phyloP scores from a whole-genome alignment of 2,797 vertebrate species.

The Siniperca obscura region DNA sequence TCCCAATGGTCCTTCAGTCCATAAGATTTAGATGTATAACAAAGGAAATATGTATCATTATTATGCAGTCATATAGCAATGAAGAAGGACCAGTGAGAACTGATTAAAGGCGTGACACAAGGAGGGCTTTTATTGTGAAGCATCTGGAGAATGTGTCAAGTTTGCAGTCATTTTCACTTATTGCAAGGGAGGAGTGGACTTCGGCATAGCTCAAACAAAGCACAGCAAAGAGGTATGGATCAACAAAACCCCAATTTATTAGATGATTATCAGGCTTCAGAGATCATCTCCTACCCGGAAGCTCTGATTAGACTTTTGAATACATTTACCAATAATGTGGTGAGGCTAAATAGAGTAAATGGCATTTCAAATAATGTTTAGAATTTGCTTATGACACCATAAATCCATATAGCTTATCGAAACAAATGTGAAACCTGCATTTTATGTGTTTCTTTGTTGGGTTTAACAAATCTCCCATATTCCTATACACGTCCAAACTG shows the following conservation, averaged over 20 bases:
- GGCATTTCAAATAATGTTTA: conserved; percentile 10
- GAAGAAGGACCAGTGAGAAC: not conserved
- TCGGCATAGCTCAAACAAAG: not conserved
- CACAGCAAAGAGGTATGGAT: not conserved
- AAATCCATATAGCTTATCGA: conserved; percentile 2
- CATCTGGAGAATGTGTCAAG: not conserved
- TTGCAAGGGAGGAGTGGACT: not conserved
- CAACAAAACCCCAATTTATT: no score
- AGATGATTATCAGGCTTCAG: not conserved
- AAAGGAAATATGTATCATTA: not conserved
- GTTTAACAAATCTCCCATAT: conserved; percentile 11
- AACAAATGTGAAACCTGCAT: conserved; percentile 35
- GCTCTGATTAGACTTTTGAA: not conserved
- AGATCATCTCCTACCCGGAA: conserved; percentile 1
- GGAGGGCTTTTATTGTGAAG: conserved; percentile 12
- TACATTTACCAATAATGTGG: not conserved
- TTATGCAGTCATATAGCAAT: not conserved
- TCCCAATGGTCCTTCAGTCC: not conserved
- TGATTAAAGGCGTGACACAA: no score
- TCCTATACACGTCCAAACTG: not conserved
- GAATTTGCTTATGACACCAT: conserved; percentile 1
- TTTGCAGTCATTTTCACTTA: not conserved
- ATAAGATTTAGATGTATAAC: not conserved
- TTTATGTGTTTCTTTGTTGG: conserved; percentile 28
- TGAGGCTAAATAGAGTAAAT: not conserved